Evolutionary conservation across 2,113 vertebrate genomes (phyloP).

Genomic region (Epinephelus fuscoguttatus): DNA sequence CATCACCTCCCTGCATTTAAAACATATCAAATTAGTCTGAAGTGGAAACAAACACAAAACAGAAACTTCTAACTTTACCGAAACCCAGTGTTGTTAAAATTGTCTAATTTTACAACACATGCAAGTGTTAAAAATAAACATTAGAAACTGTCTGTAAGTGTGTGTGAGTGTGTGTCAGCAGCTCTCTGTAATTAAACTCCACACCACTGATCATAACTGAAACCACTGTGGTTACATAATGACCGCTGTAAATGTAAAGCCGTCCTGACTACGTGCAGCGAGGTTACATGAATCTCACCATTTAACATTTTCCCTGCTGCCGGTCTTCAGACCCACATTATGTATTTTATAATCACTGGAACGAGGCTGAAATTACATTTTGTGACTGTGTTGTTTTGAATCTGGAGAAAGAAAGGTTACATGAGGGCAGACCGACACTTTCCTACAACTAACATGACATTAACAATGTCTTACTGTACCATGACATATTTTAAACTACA

Average conservation of each 20-base stretch:
- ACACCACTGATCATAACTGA: constrained; percentile 41
- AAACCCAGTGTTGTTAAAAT: constrained; percentile 24
- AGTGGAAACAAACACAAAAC: constrained; percentile 36
- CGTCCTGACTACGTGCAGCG: not conserved
- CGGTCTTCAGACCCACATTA: not conserved
- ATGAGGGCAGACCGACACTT: fast-evolving
- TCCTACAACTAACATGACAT: not conserved
- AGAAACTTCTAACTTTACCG: constrained; percentile 16
- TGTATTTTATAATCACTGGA: not conserved
- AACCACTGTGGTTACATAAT: constrained; percentile 31
- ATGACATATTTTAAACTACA: not conserved
- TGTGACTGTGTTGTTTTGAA: not conserved
- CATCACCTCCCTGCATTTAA: constrained; percentile 26
- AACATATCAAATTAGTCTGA: constrained; percentile 38
- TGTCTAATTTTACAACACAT: constrained; percentile 56
- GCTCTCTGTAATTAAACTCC: constrained; percentile 65
- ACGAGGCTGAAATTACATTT: not conserved
- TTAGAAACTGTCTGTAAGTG: constrained; percentile 36
- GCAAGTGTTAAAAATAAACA: constrained; percentile 67
- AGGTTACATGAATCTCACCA: constrained; percentile 20
- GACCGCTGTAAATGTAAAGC: constrained; percentile 27
- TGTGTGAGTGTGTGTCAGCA: constrained; percentile 10
- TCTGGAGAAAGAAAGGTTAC: not conserved
- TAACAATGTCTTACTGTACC: not conserved
- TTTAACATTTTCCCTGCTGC: not conserved